Base-by-base conservation (phyloP, 1,140 invertebrate species). In the Hyposmocoma kahamanoa region DNA sequence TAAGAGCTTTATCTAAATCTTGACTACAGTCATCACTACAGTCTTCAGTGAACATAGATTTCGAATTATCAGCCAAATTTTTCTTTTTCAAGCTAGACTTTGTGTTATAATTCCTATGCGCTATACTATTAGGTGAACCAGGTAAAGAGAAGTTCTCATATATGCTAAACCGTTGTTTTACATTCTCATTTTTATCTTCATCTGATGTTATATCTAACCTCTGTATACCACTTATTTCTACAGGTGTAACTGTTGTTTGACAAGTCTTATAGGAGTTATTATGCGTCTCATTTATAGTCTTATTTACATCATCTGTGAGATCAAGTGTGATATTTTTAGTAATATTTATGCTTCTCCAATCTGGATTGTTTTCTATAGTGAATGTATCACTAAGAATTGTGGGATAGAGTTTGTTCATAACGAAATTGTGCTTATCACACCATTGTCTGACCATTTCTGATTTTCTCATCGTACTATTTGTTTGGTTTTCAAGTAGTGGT, bases 111-210 rank as follows among this genome's bases (percentile, higher is more conserved):
- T 86, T 86, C 24, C 49, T 71, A 42, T 87, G 84, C 3, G 66
- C 66, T 15, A 85, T 77, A 45, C 54, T 70, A 10, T 62, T 73
- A 0, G 80, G 82, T 2, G 81, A 84, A 19, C 78, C 74, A 0
- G 80, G 75, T 19, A 84, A 46, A 0, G 81, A 81, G 47, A 85
- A 85, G 19, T 85, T 80, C 38, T 83, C 72, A 22, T 80, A 83
- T 4, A 77, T 57, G 24, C 71, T 85, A 2, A 65, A 47, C 20
- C 78, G 55, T 53, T 68, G 54, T 42, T 65, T 67, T 30, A 50
- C 11, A 24, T 6, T 38, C 9, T 6, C 10, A 30, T 47, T 41
- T 47, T 38, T 55, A 19, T 60, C 59, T 42, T 66, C 56, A 21
- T 76, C 65, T 15, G 55, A 46, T 15, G 79, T 86, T 22, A 63